Evolutionary conservation across 2,888 invertebrate genomes (phyloP).

Genomic region (Ennomos quercinarius): DNA sequence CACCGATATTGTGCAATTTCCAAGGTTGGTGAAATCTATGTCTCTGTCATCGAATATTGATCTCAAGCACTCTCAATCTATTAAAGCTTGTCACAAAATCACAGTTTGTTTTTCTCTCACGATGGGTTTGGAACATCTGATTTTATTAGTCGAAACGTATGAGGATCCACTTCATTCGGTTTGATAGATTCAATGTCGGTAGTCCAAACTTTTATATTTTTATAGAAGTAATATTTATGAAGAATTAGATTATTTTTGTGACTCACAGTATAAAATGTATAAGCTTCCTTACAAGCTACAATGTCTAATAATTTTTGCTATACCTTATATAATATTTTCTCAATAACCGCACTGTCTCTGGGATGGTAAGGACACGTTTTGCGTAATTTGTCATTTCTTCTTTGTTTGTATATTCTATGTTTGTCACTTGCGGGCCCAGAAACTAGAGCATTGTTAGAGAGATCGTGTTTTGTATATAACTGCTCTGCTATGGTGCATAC

Average conservation of each 20-base stretch:
- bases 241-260: slow-evolving; percentile 41
- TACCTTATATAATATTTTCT: slow-evolving; percentile 72
- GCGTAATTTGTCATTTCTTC: slow-evolving; percentile 62
- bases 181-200: slow-evolving; percentile 28
- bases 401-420: slow-evolving; percentile 55
- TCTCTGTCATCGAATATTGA: slow-evolving; percentile 29
- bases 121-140: slow-evolving; percentile 29
- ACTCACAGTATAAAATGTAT: slow-evolving; percentile 61
- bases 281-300: slow-evolving; percentile 56
- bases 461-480: slow-evolving; percentile 34
- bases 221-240: slow-evolving; percentile 23
- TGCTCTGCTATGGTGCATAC: slow-evolving; percentile 43
- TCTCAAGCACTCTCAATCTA: slow-evolving; percentile 34
- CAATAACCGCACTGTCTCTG: slow-evolving; percentile 73
- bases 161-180: slow-evolving; percentile 12
- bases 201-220: slow-evolving; percentile 25
- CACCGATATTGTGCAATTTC: no score
- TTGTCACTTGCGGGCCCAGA: slow-evolving; percentile 64
- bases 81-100: slow-evolving; percentile 51
- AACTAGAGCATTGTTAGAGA: slow-evolving; percentile 50
- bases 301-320: slow-evolving; percentile 64
- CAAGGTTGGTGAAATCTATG: slow-evolving; percentile 22
- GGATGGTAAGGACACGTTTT: slow-evolving; percentile 80
- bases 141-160: slow-evolving; percentile 13
- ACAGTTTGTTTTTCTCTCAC: slow-evolving; percentile 32